Base-by-base conservation (phyloP, 1,140 invertebrate species). In the Cataglyphis hispanica region DNA sequence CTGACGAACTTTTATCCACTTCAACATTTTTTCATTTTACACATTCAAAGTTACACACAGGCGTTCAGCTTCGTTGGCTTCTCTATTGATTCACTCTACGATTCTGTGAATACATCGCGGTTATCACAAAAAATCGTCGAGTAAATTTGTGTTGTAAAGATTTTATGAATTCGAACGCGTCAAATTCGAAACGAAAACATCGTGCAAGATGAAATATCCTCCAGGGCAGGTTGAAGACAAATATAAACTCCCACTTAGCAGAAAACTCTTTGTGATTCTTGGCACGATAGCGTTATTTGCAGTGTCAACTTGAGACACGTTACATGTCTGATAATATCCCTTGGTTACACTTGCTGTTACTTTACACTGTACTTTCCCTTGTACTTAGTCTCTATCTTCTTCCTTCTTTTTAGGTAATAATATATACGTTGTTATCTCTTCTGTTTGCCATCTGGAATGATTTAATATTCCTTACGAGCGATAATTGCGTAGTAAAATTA, bases 1-100 rank as follows among this genome's bases (percentile, higher is more conserved):
- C 89, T 94, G 94, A 31, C 93, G 92, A 25, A 94, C 93, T 91
- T 95, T 95, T 78, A 95, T 95, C 94, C 94, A 95, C 93, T 94
- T 95, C 80, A 95, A 92, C 94, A 95, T 95, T 74, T 92, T 88
- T 46, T 34, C 19, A 66, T 63, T 31, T 46, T 77, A 25, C 37
- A 7, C 40, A 19, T 2, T 67, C 16, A 11, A 22, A 31, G 16
- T 61, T 16, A 50, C 6, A 27, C 10, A 37, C 4, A 19, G 13
- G 10, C 11, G 7, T 46, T 46, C 31, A 60, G 43, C 31, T 46
- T 43, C 25, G 22, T 70, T 37, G 4, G 27, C 37, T 64, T 67
- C 22, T 40, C 22, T 40, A 27, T 43, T 34, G 50, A 43, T 43
- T 43, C 40, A 37, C 22, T 46, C 27, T 34, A 25, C 1, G 10